phyloP scores from a whole-genome alignment of 1,140 invertebrate species.

The Brachystomella parvula region DNA sequence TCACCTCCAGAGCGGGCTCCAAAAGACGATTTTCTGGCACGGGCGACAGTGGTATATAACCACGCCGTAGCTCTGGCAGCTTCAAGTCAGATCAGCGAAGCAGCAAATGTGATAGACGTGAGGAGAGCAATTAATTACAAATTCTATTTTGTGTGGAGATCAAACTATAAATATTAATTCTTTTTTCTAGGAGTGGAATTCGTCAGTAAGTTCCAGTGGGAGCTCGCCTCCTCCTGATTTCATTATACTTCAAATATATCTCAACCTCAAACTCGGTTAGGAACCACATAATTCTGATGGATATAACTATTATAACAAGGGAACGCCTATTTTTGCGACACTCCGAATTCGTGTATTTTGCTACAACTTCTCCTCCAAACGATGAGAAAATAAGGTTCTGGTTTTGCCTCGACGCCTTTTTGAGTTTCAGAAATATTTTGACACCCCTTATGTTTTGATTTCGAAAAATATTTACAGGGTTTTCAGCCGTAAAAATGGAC shows the following conservation, averaged over 20 bases:
- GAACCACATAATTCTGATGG: not conserved
- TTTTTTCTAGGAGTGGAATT: slow-evolving; percentile 50
- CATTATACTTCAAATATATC: slow-evolving; percentile 61
- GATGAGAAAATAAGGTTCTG: not conserved
- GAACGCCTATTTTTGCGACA: not conserved
- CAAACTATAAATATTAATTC: slow-evolving; percentile 12
- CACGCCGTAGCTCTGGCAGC: slow-evolving; percentile 67
- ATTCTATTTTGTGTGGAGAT: slow-evolving; percentile 10
- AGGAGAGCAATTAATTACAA: slow-evolving; percentile 11
- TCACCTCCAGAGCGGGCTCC: slow-evolving; percentile 57
- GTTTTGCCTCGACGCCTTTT: not conserved
- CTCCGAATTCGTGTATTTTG: no score
- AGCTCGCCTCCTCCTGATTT: slow-evolving; percentile 62
- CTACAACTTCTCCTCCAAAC: no score
- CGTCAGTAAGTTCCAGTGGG: slow-evolving; percentile 44
- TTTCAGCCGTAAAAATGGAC: no score
- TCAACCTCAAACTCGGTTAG: slow-evolving; percentile 61
- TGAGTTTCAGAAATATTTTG: not conserved
- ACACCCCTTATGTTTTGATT: no score
- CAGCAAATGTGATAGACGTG: slow-evolving; percentile 58
- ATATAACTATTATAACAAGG: not conserved
- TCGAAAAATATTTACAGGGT: no score
- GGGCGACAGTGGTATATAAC: slow-evolving; percentile 67
- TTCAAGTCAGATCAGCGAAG: slow-evolving; percentile 66
- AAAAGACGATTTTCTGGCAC: slow-evolving; percentile 54